Percentiles rank a stretch among this genome's conserved stretches.
These are phyloP conservation scores for Rissa tridactyla DNA, from an alignment of 2,113 vertebrate genomes.

Conservation along the genomic window DNA sequence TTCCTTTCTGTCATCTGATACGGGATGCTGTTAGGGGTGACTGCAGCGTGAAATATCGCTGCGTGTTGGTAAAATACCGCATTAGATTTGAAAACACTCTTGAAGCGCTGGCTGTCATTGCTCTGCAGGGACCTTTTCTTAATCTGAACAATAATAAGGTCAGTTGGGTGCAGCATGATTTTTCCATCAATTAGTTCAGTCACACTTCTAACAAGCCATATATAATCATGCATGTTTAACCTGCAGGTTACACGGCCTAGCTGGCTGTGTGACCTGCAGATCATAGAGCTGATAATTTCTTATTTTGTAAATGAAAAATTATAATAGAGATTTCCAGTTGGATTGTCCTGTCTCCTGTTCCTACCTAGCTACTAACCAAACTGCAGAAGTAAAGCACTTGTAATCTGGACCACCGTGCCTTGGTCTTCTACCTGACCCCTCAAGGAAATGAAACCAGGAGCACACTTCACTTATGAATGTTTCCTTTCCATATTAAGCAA, in stretches of 20 bases:
- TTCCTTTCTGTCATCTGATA: background rate
- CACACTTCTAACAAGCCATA: background rate
- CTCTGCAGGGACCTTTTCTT: background rate
- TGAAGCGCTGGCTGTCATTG: background rate
- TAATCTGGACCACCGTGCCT: background rate
- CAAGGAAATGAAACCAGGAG: background rate
- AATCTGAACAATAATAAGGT: background rate
- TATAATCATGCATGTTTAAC: constrained; percentile 20
- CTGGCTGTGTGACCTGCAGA: background rate
- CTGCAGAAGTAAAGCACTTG: background rate
- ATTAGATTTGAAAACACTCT: background rate
- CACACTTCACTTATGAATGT: background rate
- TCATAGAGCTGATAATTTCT: background rate
- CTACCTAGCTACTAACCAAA: too few species aligned
- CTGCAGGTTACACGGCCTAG: background rate
- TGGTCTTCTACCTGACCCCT: background rate
- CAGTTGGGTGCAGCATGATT: background rate
- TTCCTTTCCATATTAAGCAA: background rate
- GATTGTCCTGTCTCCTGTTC: background rate
- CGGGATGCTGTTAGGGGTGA: background rate
- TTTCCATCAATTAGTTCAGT: constrained; percentile 8
- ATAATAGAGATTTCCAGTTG: background rate
- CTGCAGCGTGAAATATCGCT: background rate
- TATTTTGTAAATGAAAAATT: background rate
- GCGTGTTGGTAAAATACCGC: background rate